Base-by-base conservation (phyloP, 2,797 vertebrate species). In the Gallirallus australis region DNA sequence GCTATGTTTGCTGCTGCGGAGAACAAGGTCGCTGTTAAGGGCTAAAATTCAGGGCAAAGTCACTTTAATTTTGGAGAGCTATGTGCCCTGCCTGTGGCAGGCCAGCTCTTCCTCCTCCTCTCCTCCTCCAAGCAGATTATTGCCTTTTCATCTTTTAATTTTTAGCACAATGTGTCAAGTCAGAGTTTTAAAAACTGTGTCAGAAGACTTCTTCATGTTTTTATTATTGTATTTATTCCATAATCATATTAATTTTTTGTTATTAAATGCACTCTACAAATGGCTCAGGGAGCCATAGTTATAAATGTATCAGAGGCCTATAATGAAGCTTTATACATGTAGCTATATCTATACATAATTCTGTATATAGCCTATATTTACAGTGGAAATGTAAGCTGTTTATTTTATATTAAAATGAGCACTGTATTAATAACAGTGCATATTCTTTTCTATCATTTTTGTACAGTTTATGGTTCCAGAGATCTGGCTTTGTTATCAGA, bases 1-100 rank as follows among this genome's bases (percentile, higher is more conserved):
- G 98, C 99, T 92, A 99, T 99, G 99, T 98, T 99, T 96, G 99
- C 99, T 52, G 99, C 99, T 79, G 97, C 98, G 3, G 99, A 99
- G 91, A 99, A 99, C 98, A 99, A 99, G 98, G 96, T 99, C 76
- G 98, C 99, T 24, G 99, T 99, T 83, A 98, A 99, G 98, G 99
- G 99, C 98, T 99, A 96, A 98, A 98, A 96, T 95, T 64, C 68
- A 80, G 73, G 85, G 82, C 48, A 76, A 93, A 53, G 90, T 94
- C 96, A 96, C 93, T 96, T 96, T 94, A 89, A 76, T 92, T 92
- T 95, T 37, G 94, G 96, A 97, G 96, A 93, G 42, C 92, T 71
- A 63, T 7, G 8, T 89, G 92, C 94, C 95, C 98, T 98, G 98
- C 97, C 98, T 95, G 93, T 98, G 98, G 97, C 96, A 93, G 97